Percentiles rank a stretch among this genome's conserved stretches.
Conservation (phyloP, 2,113 vertebrate species). For the Zosterops pallidus region DNA sequence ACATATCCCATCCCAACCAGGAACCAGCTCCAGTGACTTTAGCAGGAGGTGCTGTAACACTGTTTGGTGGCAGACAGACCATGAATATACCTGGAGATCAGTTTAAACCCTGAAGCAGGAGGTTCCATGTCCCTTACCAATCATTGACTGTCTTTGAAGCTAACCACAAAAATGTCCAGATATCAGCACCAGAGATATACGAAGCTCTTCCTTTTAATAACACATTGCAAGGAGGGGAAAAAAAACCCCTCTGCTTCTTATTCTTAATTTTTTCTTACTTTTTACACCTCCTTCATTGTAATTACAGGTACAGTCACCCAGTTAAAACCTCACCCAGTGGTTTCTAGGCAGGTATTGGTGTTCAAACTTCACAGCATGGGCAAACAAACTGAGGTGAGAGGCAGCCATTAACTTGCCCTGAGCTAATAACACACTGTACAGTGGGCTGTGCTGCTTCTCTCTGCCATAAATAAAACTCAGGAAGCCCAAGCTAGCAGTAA, state of each 20-base stretch:
- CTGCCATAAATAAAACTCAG: constrained; percentile 19
- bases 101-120: background rate
- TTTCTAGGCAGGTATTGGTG: background rate
- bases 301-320: background rate
- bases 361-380: background rate
- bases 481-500: background rate
- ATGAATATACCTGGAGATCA: background rate
- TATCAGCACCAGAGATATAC: background rate
- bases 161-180: rapidly evolving
- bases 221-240: rapidly evolving
- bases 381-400: background rate
- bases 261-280: background rate
- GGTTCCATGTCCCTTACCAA: background rate
- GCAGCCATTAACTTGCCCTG: background rate
- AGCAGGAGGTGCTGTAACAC: background rate
- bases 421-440: background rate
- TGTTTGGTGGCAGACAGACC: background rate
- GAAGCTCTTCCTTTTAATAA: background rate
- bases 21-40: background rate
- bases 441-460: background rate
- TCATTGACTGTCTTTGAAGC: background rate
- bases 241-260: background rate
- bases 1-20: background rate
- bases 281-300: background rate
- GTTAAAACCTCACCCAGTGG: background rate